phyloP scores from a whole-genome alignment of 2,888 invertebrate species.

The Bellardia bayeri region DNA sequence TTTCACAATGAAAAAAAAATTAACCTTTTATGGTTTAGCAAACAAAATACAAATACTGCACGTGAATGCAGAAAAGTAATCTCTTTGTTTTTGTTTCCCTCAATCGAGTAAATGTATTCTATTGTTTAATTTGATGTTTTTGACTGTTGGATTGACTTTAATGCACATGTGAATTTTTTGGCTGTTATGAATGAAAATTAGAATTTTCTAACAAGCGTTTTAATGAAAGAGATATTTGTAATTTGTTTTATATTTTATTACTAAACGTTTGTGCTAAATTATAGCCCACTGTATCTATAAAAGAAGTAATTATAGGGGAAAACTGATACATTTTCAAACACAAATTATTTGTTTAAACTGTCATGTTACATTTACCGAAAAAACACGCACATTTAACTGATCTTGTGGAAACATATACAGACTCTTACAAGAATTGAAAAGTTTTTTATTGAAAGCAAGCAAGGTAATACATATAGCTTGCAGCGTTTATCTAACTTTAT shows the following conservation, averaged over 20 bases:
- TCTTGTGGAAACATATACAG: no score
- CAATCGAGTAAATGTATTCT: background rate
- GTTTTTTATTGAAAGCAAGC: background rate
- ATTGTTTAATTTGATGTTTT: background rate
- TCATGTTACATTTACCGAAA: no score
- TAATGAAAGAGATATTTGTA: no score
- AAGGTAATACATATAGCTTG: background rate
- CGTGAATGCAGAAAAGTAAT: slow-evolving; percentile 67
- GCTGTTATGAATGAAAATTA: no score
- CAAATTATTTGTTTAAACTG: no score
- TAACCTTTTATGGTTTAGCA: slow-evolving; percentile 67
- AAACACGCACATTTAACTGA: background rate
- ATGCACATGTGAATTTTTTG: background rate
- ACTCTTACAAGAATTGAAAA: no score
- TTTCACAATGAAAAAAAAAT: slow-evolving; percentile 67
- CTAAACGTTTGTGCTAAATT: no score
- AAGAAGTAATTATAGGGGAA: no score
- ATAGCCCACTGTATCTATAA: no score
- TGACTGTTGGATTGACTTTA: background rate
- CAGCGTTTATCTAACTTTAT: background rate
- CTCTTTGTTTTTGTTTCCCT: slow-evolving; percentile 19
- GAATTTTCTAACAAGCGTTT: no score
- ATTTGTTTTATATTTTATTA: no score
- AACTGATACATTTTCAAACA: no score
- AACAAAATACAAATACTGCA: slow-evolving; percentile 42